phyloP scores from a whole-genome alignment of 2,888 invertebrate species.

The Sinodicranocentrus sp. region DNA sequence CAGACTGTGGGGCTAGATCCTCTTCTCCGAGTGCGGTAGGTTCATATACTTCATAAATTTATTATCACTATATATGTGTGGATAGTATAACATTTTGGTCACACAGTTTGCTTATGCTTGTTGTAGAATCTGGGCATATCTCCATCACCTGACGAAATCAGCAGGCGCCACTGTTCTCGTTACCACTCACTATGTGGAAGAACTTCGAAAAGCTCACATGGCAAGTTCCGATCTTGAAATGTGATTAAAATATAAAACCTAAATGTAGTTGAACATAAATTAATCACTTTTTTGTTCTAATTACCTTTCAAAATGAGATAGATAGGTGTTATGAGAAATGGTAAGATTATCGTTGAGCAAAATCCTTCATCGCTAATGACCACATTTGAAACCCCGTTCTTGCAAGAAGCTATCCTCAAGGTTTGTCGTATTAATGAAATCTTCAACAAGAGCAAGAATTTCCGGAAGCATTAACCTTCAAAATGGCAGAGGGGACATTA shows the following conservation, averaged over 20 bases:
- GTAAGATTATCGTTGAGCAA: neutral
- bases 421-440: neutral
- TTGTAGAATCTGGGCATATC: conserved; percentile 49
- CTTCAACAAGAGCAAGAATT: neutral
- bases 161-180: conserved; percentile 30
- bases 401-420: neutral
- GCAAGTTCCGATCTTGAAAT: too few relatives aligned
- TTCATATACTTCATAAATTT: too few relatives aligned
- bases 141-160: conserved; percentile 1
- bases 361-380: neutral
- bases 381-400: neutral
- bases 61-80: too few relatives aligned
- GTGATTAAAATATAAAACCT: too few relatives aligned
- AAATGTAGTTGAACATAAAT: neutral
- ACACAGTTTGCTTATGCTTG: too few relatives aligned
- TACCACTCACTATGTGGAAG: conserved; percentile 63
- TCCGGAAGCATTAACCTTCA: neutral
- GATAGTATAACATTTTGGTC: too few relatives aligned
- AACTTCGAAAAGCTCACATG: neutral
- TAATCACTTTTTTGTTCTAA: neutral
- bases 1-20: conserved; percentile 29
- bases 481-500: too few relatives aligned
- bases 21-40: neutral
- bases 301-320: neutral
- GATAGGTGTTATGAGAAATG: conserved; percentile 26